These are phyloP conservation scores for Hemibagrus guttatus DNA, from an alignment of 2,797 vertebrate genomes.

Conservation along the genomic window DNA sequence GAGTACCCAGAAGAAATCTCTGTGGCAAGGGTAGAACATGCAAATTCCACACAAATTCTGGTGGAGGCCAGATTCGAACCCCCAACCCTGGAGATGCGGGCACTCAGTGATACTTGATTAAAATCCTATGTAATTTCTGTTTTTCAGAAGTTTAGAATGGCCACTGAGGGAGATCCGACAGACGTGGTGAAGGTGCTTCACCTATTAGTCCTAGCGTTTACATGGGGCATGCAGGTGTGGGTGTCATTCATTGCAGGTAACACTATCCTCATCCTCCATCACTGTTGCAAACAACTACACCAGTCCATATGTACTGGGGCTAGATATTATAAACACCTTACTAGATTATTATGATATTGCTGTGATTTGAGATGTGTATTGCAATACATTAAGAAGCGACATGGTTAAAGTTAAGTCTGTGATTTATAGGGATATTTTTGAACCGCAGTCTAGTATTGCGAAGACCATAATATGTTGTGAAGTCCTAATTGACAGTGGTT, in stretches of 20 bases:
- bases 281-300: not conserved
- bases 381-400: not conserved
- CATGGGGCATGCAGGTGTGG: slow-evolving; percentile 91
- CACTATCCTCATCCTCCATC: not conserved
- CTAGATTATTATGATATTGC: not conserved
- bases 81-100: too few species aligned
- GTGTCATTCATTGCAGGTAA: slow-evolving; percentile 87
- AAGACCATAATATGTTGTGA: not conserved
- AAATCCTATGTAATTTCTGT: not conserved
- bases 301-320: not conserved
- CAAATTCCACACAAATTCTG: too few species aligned
- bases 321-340: not conserved
- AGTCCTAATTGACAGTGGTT: not conserved
- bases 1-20: too few species aligned
- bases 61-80: too few species aligned
- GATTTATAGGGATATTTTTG: not conserved
- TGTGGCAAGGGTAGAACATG: too few species aligned
- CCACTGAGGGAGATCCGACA: slow-evolving; percentile 74
- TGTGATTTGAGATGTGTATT: not conserved
- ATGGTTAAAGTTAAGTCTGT: not conserved
- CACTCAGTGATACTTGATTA: not conserved
- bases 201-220: slow-evolving; percentile 81
- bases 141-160: slow-evolving; percentile 67
- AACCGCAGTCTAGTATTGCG: not conserved
- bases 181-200: slow-evolving; percentile 79